These are phyloP conservation scores for Cathartes aura DNA, from an alignment of 2,113 vertebrate species.

Conservation along the genomic window DNA sequence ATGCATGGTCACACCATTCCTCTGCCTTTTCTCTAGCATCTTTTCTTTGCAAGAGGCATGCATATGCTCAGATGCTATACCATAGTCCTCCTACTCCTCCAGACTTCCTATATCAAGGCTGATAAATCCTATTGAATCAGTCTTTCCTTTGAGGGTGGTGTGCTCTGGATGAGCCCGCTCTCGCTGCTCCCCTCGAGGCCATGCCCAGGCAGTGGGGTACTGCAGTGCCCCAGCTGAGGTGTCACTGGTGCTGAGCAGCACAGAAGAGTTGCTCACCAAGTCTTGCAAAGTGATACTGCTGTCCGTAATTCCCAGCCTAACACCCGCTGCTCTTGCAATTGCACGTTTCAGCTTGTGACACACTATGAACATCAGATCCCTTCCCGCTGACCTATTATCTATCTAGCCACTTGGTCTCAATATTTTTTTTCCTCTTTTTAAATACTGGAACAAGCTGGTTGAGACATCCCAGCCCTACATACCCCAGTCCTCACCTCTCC, in stretches of 20 bases:
- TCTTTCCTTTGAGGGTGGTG: not conserved
- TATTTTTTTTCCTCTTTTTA: not conserved
- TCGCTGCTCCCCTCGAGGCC: rapidly evolving
- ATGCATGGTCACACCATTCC: not conserved
- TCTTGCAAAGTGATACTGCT: not conserved
- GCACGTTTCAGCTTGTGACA: not conserved
- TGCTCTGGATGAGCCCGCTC: rapidly evolving
- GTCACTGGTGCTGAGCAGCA: not conserved
- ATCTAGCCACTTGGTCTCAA: not conserved
- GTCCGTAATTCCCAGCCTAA: not conserved
- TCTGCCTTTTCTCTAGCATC: not conserved
- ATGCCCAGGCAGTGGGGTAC: not conserved
- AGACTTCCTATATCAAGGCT: not conserved
- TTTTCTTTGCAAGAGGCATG: not conserved
- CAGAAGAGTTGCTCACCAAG: not conserved
- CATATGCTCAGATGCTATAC: not conserved
- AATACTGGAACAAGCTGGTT: not conserved
- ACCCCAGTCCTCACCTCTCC: not conserved
- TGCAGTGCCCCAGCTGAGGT: not conserved
- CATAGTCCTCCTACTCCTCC: not conserved
- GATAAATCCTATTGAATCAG: not conserved
- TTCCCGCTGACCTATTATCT: not conserved
- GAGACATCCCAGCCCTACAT: not conserved
- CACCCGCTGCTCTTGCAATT: not conserved
- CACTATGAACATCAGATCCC: not conserved